Percentiles rank a stretch among this genome's conserved stretches.
Conservation (phyloP, 2,888 invertebrate species). For the Nycteola revayana region DNA sequence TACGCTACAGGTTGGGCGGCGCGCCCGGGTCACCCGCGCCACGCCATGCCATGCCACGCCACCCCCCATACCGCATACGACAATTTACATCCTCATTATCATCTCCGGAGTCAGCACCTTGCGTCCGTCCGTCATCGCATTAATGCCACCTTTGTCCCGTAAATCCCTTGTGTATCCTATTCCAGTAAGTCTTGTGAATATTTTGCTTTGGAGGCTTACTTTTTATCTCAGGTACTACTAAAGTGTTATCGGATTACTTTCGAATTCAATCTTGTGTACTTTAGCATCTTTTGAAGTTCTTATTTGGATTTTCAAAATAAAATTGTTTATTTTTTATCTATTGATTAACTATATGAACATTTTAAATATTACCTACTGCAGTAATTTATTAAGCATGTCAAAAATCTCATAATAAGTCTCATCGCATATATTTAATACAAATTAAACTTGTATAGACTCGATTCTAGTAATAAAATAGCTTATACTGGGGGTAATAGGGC, state of each 20-base stretch:
- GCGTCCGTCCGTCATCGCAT: constrained; percentile 33
- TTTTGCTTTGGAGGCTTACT: constrained; percentile 28
- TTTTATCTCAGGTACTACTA: constrained; percentile 25
- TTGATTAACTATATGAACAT: too few relatives aligned
- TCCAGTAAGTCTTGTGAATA: constrained; percentile 31
- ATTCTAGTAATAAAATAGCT: too few relatives aligned
- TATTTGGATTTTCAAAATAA: too few relatives aligned
- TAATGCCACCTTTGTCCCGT: constrained; percentile 24
- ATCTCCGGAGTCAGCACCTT: constrained; percentile 54
- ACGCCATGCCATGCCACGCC: constrained; percentile 24
- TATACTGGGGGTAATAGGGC: too few relatives aligned
- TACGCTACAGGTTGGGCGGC: constrained; percentile 79
- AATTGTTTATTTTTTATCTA: too few relatives aligned
- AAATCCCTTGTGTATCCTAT: constrained; percentile 17
- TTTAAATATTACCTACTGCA: too few relatives aligned
- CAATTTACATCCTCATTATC: constrained; percentile 76
- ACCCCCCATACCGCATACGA: constrained; percentile 43
- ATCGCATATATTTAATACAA: too few relatives aligned
- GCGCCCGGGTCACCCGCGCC: constrained; percentile 62
- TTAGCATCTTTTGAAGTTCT: too few relatives aligned
- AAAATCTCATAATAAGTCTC: too few relatives aligned
- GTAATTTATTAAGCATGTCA: too few relatives aligned
- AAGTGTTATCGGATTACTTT: constrained; percentile 25
- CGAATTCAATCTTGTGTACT: too few relatives aligned
- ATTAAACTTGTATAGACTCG: too few relatives aligned